These are phyloP conservation scores for Tapirus indicus DNA, from an alignment of 2,797 vertebrate genomes.

Conservation along the genomic window DNA sequence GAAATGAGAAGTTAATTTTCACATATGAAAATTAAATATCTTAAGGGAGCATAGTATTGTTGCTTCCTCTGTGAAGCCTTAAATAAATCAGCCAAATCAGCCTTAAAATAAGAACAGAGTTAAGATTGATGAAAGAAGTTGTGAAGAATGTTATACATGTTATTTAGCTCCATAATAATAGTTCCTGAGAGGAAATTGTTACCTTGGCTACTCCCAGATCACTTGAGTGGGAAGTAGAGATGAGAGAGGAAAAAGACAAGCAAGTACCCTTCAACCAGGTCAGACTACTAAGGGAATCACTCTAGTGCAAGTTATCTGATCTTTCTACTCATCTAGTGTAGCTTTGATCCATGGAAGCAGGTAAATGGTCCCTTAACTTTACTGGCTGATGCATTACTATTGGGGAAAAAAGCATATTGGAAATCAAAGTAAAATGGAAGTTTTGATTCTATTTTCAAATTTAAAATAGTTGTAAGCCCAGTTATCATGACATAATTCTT, in stretches of 20 bases:
- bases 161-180: conserved; percentile 74
- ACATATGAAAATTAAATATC: conserved; percentile 50
- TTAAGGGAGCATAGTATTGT: conserved; percentile 45
- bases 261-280: conserved; percentile 20
- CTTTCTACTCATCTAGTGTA: conserved; percentile 35
- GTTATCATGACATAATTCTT: conserved; percentile 35
- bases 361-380: conserved; percentile 63
- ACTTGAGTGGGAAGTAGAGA: conserved; percentile 73
- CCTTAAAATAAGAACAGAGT: conserved; percentile 67
- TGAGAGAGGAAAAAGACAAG: conserved; percentile 70
- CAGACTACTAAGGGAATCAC: conserved; percentile 11
- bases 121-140: conserved; percentile 73
- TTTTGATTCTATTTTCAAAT: conserved; percentile 63
- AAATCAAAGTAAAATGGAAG: conserved; percentile 53
- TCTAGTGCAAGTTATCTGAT: neutral
- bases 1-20: conserved; percentile 68
- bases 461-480: conserved; percentile 39
- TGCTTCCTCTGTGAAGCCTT: conserved; percentile 33
- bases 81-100: neutral
- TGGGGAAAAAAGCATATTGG: conserved; percentile 20
- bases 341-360: conserved; percentile 58
- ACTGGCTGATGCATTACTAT: conserved; percentile 13
- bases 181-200: conserved; percentile 72
- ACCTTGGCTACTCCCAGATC: conserved; percentile 64
- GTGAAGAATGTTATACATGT: conserved; percentile 52